phyloP scores from a whole-genome alignment of 2,113 vertebrate genomes.

The Nyctibius bracteatus region DNA sequence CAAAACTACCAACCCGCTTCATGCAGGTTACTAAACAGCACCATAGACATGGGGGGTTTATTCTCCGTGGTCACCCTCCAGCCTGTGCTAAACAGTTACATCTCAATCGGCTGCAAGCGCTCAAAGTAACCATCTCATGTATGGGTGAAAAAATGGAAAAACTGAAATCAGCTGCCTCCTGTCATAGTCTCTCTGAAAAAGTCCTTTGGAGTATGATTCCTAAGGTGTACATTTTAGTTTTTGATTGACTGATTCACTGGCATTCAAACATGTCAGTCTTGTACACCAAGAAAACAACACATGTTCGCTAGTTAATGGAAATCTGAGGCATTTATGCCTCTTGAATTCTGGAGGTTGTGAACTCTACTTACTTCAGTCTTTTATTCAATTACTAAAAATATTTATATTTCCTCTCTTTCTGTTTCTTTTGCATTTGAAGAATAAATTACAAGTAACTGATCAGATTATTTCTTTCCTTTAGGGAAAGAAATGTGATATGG shows the following conservation, averaged over 20 bases:
- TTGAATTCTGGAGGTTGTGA: not conserved
- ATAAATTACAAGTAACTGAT: not conserved
- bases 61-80: not conserved
- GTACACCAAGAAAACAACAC: not conserved
- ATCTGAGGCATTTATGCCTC: not conserved
- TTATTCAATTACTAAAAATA: not conserved
- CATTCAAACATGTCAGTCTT: not conserved
- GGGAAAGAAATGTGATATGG: not conserved
- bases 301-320: not conserved
- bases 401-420: not conserved
- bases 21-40: not conserved
- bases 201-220: not conserved
- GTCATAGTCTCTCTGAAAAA: not conserved
- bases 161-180: not conserved
- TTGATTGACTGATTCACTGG: not conserved
- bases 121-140: not conserved
- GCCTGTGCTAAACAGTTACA: not conserved
- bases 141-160: not conserved
- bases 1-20: not conserved
- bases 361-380: not conserved
- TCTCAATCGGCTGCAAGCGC: not conserved
- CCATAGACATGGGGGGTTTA: not conserved
- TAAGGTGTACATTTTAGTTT: not conserved
- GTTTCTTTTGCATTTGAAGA: not conserved
- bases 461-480: not conserved